These are phyloP conservation scores for Lamellibrachia luymesi DNA, from an alignment of 1,140 invertebrate species.

Conservation along the genomic window DNA sequence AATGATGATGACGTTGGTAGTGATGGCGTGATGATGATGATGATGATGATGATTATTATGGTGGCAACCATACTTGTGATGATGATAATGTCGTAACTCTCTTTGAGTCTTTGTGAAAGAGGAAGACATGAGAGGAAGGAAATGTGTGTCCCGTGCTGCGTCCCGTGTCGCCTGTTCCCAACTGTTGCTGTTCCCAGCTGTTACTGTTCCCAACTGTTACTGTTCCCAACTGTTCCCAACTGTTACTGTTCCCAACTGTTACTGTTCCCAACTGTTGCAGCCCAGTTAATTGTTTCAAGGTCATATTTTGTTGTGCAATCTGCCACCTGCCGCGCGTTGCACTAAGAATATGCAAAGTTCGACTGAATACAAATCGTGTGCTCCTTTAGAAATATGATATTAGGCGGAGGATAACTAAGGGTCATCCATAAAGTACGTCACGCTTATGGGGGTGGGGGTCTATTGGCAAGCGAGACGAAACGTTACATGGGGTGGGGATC, in stretches of 20 bases:
- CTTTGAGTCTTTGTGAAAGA: background rate
- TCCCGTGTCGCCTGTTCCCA: background rate
- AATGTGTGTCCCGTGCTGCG: background rate
- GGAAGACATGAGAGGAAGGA: background rate
- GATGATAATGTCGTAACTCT: background rate
- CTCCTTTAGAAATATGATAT: background rate
- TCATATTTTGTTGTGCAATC: background rate
- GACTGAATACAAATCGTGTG: background rate
- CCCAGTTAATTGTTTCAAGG: background rate
- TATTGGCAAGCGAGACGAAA: too few species aligned
- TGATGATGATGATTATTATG: background rate
- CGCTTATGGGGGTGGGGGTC: too few species aligned
- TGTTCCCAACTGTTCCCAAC: too few species aligned
- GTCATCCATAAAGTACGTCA: too few species aligned
- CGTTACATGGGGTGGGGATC: too few species aligned
- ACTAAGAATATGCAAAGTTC: background rate
- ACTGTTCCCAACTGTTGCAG: background rate
- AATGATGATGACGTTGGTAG: too few species aligned
- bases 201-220: too few species aligned
- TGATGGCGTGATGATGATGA: too few species aligned
- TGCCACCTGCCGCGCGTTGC: background rate
- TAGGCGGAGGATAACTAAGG: too few species aligned
- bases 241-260: too few species aligned
- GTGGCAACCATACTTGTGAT: background rate
- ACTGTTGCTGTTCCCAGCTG: too few species aligned